Evolutionary conservation across 2,888 invertebrate species (phyloP).

Genomic region (Eumerus sabulonum): DNA sequence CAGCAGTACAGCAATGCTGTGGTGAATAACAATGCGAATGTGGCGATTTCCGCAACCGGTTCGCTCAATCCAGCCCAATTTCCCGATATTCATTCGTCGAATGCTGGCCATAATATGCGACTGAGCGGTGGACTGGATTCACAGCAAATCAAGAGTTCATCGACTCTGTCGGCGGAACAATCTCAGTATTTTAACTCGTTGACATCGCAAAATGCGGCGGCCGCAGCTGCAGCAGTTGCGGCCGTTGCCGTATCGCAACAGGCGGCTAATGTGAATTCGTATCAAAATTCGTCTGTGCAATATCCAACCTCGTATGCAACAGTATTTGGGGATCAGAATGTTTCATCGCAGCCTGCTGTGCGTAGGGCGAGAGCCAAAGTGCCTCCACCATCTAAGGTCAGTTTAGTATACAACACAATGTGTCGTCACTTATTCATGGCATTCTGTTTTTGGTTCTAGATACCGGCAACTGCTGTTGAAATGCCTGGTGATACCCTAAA

Average conservation of each 20-base stretch:
- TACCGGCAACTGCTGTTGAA: conserved; percentile 95
- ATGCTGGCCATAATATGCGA: conserved; percentile 72
- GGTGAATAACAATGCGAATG: conserved; percentile 73
- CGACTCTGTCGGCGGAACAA: conserved; percentile 82
- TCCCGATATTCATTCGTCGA: conserved; percentile 65
- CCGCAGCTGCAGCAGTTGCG: conserved; percentile 57
- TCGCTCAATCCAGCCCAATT: conserved; percentile 58
- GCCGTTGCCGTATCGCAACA: conserved; percentile 67
- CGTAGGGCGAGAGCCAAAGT: conserved; percentile 84
- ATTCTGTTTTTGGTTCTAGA: conserved; percentile 80
- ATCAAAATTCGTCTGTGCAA: conserved; percentile 73
- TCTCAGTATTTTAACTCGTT: conserved; percentile 82
- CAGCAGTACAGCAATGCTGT: conserved; percentile 73
- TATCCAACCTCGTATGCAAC: conserved; percentile 77
- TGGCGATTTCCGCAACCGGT: conserved; percentile 68
- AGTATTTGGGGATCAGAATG: conserved; percentile 75
- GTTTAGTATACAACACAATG: conserved; percentile 1
- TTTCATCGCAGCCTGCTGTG: conserved; percentile 77
- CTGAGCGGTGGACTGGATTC: conserved; percentile 69
- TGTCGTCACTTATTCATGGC: background rate
- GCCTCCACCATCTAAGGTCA: conserved; percentile 91
- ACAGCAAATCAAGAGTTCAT: conserved; percentile 82
- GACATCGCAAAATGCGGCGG: conserved; percentile 75
- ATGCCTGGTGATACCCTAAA: conserved; percentile 94
- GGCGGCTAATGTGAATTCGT: conserved; percentile 61